A percentile compares a stretch with the other conserved stretches of the same genome.
These are phyloP conservation scores for Syngnathus scovelli DNA, from an alignment of 2,113 vertebrate species.

Conservation along the genomic window DNA sequence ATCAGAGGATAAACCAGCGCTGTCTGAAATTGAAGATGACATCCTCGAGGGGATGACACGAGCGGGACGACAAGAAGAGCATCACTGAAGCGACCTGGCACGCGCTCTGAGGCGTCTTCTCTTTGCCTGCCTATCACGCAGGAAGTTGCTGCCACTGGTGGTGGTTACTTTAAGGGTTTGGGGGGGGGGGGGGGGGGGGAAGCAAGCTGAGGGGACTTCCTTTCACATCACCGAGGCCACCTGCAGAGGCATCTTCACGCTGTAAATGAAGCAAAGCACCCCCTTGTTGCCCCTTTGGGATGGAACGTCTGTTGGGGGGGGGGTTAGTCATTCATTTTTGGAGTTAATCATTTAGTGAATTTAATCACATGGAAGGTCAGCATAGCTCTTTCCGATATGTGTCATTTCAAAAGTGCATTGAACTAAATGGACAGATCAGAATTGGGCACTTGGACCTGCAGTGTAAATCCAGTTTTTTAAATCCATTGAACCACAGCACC, in stretches of 20 bases:
- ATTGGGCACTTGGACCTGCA: neutral
- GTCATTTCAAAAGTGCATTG: neutral
- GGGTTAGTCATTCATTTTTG: neutral
- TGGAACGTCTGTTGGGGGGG: no score
- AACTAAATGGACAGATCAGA: neutral
- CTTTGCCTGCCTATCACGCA: conserved; percentile 63
- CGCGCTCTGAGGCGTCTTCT: conserved; percentile 54
- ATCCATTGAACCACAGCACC: neutral
- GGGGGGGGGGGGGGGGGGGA: conserved; percentile 11
- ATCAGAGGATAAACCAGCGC: neutral
- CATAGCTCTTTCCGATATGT: neutral
- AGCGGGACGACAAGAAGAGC: conserved; percentile 28
- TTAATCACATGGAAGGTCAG: no score
- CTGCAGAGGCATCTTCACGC: conserved; percentile 58
- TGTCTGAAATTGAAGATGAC: conserved; percentile 2
- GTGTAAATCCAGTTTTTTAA: neutral
- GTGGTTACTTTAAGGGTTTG: conserved; percentile 17
- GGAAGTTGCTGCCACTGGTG: neutral
- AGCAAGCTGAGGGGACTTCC: conserved; percentile 54
- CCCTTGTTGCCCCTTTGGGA: neutral
- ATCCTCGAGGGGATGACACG: neutral
- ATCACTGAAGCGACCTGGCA: conserved; percentile 46
- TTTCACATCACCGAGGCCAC: conserved; percentile 70
- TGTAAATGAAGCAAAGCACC: neutral
- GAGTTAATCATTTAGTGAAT: no score